Evolutionary conservation across 2,797 vertebrate genomes (phyloP).

Genomic region (Rhyacichthys aspro): DNA sequence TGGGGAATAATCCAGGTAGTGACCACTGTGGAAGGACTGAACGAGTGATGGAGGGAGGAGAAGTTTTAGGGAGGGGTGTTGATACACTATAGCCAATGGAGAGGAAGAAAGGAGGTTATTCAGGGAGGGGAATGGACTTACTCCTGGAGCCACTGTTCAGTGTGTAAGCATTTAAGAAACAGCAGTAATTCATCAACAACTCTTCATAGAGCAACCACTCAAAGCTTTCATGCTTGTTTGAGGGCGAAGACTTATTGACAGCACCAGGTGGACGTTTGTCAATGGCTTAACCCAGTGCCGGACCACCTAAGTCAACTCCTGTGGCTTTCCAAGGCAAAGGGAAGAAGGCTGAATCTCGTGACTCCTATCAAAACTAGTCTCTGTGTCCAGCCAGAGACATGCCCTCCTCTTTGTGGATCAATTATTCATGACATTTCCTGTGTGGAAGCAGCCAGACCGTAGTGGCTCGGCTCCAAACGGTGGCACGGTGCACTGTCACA

Average conservation of each 20-base stretch:
- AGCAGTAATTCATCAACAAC: constrained; percentile 14
- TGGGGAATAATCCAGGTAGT: constrained; percentile 17
- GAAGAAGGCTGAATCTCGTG: constrained; percentile 20
- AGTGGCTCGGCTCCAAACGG: constrained; percentile 48
- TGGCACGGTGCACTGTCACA: constrained; percentile 37
- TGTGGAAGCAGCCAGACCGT: constrained; percentile 50
- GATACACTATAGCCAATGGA: constrained; percentile 75
- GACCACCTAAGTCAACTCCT: constrained; percentile 32
- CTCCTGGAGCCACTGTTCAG: constrained; percentile 48
- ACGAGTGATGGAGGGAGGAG: constrained; percentile 65
- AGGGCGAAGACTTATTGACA: constrained; percentile 13
- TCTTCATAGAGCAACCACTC: constrained; percentile 17
- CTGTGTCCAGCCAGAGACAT: constrained; percentile 34
- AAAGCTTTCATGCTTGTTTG: constrained; percentile 17
- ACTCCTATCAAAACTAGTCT: constrained; percentile 17
- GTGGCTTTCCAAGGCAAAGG: constrained; percentile 26
- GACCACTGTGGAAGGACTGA: constrained; percentile 38
- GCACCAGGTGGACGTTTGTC: constrained; percentile 23
- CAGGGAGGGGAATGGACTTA: constrained; percentile 63
- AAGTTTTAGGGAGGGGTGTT: constrained; percentile 69
- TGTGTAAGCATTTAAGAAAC: constrained; percentile 31
- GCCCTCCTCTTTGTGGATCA: constrained; percentile 49
- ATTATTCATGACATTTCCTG: constrained; percentile 69
- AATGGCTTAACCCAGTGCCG: constrained; percentile 17
- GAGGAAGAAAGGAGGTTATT: constrained; percentile 66